Conservation (phyloP, 2,888 invertebrate genomes). For the Cheilosia urbana region DNA sequence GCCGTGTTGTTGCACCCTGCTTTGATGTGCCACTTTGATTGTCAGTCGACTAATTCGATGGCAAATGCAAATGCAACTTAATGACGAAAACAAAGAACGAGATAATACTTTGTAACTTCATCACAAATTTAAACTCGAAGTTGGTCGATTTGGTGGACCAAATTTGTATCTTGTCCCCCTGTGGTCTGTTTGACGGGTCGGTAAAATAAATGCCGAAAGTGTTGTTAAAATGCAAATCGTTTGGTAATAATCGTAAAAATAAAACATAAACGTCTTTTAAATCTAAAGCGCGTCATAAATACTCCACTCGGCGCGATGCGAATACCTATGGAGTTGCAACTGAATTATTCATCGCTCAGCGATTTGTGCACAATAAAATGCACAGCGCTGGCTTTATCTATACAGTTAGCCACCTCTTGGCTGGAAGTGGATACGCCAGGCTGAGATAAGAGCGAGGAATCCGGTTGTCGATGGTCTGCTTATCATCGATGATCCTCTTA, state of each 20-base stretch:
- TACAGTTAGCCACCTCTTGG: conserved; percentile 30
- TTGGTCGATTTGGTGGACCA: conserved; percentile 8
- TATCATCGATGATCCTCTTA: conserved; percentile 73
- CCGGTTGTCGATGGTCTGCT: conserved; percentile 44
- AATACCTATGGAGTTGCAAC: conserved; percentile 19
- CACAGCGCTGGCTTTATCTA: not conserved
- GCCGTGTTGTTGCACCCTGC: conserved; percentile 27
- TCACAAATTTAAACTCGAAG: conserved; percentile 19
- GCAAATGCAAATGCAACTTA: conserved; percentile 26
- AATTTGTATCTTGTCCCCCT: not conserved
- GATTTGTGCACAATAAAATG: conserved; percentile 23
- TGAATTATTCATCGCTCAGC: conserved; percentile 49
- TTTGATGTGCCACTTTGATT: conserved; percentile 42
- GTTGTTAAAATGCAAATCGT: conserved; percentile 59
- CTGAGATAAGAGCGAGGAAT: conserved; percentile 47
- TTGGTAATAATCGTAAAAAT: conserved; percentile 56
- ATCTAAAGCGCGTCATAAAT: conserved; percentile 55
- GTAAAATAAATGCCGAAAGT: conserved; percentile 19
- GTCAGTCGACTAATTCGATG: conserved; percentile 7
- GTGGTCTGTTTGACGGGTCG: not conserved
- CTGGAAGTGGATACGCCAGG: conserved; percentile 11
- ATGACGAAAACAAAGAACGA: conserved; percentile 9
- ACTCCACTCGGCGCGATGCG: conserved; percentile 42
- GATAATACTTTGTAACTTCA: conserved; percentile 28
- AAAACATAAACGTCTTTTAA: conserved; percentile 62